Conservation (phyloP, 2,888 invertebrate genomes). For the Conus canariensis region DNA sequence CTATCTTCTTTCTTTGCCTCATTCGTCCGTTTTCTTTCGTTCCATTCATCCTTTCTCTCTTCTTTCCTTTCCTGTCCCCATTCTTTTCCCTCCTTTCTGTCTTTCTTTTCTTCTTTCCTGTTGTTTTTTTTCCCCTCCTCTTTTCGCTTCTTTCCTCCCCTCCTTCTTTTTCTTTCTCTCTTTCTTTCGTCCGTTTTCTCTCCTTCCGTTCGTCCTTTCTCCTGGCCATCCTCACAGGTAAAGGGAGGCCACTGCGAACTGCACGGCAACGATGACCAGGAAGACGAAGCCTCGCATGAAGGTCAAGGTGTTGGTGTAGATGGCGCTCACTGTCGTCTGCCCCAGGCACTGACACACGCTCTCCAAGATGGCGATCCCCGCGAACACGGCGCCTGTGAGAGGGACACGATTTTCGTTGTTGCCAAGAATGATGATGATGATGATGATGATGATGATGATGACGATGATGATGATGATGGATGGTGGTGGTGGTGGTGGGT, state of each 20-base stretch:
- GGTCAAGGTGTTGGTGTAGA: conserved; percentile 23
- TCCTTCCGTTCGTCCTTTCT: not conserved
- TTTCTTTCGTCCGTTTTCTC: not conserved
- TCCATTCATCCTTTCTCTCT: not conserved
- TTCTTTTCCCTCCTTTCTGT: too few species aligned
- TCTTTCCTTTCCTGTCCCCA: too few species aligned
- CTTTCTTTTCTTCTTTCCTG: too few species aligned
- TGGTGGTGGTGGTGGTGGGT: too few species aligned
- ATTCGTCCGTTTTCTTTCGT: not conserved
- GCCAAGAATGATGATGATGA: too few species aligned
- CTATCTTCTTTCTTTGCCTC: not conserved
- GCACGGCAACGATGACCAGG: not conserved
- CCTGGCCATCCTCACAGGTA: not conserved
- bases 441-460: too few species aligned
- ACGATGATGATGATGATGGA: too few species aligned
- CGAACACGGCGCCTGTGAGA: conserved; percentile 33
- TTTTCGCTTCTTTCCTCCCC: not conserved
- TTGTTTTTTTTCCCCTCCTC: not conserved
- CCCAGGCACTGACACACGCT: not conserved
- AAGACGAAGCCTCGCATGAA: conserved; percentile 28
- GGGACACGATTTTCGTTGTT: not conserved
- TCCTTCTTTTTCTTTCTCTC: not conserved
- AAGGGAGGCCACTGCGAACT: not conserved
- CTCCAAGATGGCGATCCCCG: conserved; percentile 35
- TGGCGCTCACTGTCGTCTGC: not conserved